Conservation (phyloP, 2,888 invertebrate species). For the Cataglyphis altisquamis region DNA sequence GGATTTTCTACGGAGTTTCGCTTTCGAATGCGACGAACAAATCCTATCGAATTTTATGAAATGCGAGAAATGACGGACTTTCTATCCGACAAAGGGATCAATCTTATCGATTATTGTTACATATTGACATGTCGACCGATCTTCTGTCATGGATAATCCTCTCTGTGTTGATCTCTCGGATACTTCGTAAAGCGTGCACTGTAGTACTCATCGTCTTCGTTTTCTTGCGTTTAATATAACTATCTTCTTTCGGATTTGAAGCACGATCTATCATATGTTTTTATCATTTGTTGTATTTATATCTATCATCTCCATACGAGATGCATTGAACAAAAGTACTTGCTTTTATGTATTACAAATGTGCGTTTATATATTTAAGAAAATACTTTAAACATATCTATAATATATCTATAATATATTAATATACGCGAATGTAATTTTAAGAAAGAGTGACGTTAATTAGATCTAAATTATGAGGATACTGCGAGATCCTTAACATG, state of each 20-base stretch:
- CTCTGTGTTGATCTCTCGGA: neutral
- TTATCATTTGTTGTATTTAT: neutral
- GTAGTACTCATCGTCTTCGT: neutral
- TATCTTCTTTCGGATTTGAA: neutral
- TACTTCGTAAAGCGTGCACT: neutral
- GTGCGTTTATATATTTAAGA: neutral
- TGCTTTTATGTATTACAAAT: neutral
- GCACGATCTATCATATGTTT: neutral
- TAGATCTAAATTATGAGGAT: slow-evolving; percentile 46
- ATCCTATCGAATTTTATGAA: slow-evolving; percentile 48
- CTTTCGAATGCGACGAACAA: slow-evolving; percentile 14
- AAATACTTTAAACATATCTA: neutral
- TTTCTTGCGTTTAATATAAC: slow-evolving; percentile 15
- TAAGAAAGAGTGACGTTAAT: slow-evolving; percentile 29
- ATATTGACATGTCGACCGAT: slow-evolving; percentile 37
- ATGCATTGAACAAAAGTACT: neutral
- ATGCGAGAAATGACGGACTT: slow-evolving; percentile 34
- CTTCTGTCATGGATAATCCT: neutral
- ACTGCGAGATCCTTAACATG: slow-evolving; percentile 42
- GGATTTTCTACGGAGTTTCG: slow-evolving; percentile 18
- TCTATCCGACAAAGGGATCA: slow-evolving; percentile 25
- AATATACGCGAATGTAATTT: neutral
- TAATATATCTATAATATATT: neutral
- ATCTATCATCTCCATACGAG: neutral
- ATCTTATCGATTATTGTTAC: slow-evolving; percentile 62